phyloP scores from a whole-genome alignment of 2,797 vertebrate species.

The Oreonectes daqikongensis region DNA sequence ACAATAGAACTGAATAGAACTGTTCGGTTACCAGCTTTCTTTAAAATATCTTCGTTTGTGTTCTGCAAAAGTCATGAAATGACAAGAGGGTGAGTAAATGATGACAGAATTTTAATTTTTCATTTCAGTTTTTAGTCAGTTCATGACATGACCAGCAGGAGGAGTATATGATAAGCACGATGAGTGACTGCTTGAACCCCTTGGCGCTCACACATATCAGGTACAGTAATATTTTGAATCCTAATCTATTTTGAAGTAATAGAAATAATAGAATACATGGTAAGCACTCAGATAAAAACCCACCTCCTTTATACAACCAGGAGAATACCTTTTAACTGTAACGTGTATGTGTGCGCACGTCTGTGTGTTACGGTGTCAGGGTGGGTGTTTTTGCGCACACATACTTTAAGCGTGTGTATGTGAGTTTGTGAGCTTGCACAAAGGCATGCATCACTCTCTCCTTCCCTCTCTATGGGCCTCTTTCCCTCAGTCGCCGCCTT shows the following conservation, averaged over 20 bases:
- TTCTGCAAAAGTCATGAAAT: too few relatives aligned
- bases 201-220: not conserved
- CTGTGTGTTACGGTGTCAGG: constrained; percentile 33
- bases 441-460: constrained; percentile 60
- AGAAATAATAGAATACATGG: not conserved
- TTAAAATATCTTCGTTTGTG: too few relatives aligned
- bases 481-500: constrained; percentile 47
- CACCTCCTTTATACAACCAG: constrained; percentile 23
- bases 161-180: constrained; percentile 29
- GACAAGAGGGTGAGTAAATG: too few relatives aligned
- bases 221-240: too few relatives aligned
- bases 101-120: too few relatives aligned
- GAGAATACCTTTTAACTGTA: constrained; percentile 30
- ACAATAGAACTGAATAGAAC: too few relatives aligned
- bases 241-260: too few relatives aligned
- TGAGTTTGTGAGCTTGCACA: constrained; percentile 44
- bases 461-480: constrained; percentile 59
- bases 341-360: constrained; percentile 16
- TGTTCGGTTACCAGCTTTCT: too few relatives aligned
- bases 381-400: constrained; percentile 29
- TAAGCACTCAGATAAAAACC: constrained; percentile 8
- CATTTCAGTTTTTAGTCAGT: too few relatives aligned
- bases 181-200: not conserved
- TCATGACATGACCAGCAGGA: constrained; percentile 47
- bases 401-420: constrained; percentile 6